These are phyloP conservation scores for Miichthys miiuy DNA, from an alignment of 2,797 vertebrate species.

Conservation along the genomic window DNA sequence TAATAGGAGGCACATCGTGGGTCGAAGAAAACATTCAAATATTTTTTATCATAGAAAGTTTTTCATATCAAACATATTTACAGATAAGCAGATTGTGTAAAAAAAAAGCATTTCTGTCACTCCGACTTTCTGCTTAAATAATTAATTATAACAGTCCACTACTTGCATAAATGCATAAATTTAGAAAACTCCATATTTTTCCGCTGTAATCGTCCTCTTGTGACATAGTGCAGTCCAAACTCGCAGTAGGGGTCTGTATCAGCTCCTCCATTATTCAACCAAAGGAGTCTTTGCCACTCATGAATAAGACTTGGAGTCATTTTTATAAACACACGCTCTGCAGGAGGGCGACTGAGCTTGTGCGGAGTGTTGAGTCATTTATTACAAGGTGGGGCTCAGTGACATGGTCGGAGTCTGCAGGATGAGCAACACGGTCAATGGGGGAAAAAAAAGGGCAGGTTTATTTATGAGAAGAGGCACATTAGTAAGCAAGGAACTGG, in stretches of 20 bases:
- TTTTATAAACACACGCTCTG: constrained; percentile 5
- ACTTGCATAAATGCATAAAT: neutral
- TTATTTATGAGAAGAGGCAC: constrained; percentile 40
- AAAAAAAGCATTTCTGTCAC: neutral
- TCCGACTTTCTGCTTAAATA: neutral
- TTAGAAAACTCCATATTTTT: neutral
- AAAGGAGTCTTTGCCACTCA: neutral
- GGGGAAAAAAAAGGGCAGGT: constrained; percentile 2
- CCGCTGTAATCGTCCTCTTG: neutral
- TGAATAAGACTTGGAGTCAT: constrained; percentile 2
- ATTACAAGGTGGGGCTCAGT: constrained; percentile 27
- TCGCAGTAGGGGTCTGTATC: neutral
- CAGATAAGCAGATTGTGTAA: neutral
- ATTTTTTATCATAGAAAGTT: constrained; percentile 16
- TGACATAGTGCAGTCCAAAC: neutral
- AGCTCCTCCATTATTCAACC: neutral
- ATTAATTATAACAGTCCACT: neutral
- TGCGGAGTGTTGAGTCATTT: constrained; percentile 38
- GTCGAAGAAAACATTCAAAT: constrained; percentile 6
- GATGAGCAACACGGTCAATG: constrained; percentile 27
- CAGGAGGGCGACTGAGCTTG: constrained; percentile 31
- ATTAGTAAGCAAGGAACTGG: neutral
- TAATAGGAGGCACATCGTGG: no score
- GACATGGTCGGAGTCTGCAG: constrained; percentile 11
- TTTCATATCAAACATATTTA: neutral